Conservation (phyloP, 2,797 vertebrate species). For the Chloroceryle amazona region DNA sequence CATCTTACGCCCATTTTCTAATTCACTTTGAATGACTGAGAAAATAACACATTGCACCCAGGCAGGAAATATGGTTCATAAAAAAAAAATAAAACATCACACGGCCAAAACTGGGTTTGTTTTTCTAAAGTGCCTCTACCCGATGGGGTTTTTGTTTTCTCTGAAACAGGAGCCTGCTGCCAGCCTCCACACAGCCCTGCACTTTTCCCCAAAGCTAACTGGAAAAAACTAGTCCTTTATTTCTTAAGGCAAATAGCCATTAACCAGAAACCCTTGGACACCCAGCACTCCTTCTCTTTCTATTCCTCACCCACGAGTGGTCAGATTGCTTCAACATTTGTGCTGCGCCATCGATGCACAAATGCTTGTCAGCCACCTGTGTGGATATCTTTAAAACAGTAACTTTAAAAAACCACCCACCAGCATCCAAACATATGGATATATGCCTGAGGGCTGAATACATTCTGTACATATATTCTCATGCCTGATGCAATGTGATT, state of each 20-base stretch:
- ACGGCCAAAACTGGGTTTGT: neutral
- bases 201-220: neutral
- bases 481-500: conserved; percentile 18
- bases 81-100: neutral
- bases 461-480: conserved; percentile 38
- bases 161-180: neutral
- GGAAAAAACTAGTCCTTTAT: neutral
- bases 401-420: conserved; percentile 70
- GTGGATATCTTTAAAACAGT: conserved; percentile 60
- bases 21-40: neutral
- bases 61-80: neutral
- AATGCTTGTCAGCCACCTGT: conserved; percentile 57
- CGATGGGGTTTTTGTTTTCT: neutral
- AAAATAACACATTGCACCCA: neutral
- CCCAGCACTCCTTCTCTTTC: neutral
- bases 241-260: neutral
- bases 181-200: neutral
- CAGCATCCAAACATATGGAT: conserved; percentile 63
- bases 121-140: neutral
- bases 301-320: neutral
- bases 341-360: conserved; percentile 40
- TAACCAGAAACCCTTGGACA: conserved; percentile 9
- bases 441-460: conserved; percentile 49
- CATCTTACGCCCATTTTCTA: neutral
- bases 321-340: conserved; percentile 26